Base-by-base conservation (phyloP, 1,140 invertebrate genomes). In the Calephelis virginiensis region DNA sequence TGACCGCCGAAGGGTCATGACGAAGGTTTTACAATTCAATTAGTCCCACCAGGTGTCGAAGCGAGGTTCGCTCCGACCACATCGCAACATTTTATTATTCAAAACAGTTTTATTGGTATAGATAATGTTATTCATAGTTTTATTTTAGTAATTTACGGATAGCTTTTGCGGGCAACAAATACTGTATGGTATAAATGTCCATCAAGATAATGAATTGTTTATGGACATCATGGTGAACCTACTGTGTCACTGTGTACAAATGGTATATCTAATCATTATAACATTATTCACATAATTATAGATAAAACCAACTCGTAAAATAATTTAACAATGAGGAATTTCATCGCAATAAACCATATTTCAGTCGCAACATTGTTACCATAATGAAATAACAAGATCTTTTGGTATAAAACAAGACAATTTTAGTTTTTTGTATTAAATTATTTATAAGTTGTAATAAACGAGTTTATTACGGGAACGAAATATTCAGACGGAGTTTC, bases 11-110 rank as follows among this genome's bases (percentile, higher is more conserved):
- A 86, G 80, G 82, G 80, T 79, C 82, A 80, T 81, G 83, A 81
- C 80, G 80, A 84, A 84, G 81, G 84, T 86, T 88, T 86, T 86
- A 90, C 87, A 90, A 90, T 88, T 90, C 87, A 90, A 90, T 90
- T 90, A 86, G 80, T 64, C 70, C 72, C 69, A 78, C 84, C 87
- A 88, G 87, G 87, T 90, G 87, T 82, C 77, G 85, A 78, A 77
- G 73, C 72, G 78, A 83, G 75, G 78, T 77, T 82, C 73, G 28
- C 28, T 56, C 28, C 53, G 12, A 76, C 76, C 69, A 64, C 72
- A 66, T 74, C 71, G 71, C 66, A 78, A 80, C 73, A 76, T 78
- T 85, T 85, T 82, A 83, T 82, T 81, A 85, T 86, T 89, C 74
- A 85, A 81, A 77, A 76, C 67, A 78, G 60, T 78, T 80, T 82